These are phyloP conservation scores for Hofmannophila pseudospretella DNA, from an alignment of 2,888 invertebrate genomes.

Conservation along the genomic window DNA sequence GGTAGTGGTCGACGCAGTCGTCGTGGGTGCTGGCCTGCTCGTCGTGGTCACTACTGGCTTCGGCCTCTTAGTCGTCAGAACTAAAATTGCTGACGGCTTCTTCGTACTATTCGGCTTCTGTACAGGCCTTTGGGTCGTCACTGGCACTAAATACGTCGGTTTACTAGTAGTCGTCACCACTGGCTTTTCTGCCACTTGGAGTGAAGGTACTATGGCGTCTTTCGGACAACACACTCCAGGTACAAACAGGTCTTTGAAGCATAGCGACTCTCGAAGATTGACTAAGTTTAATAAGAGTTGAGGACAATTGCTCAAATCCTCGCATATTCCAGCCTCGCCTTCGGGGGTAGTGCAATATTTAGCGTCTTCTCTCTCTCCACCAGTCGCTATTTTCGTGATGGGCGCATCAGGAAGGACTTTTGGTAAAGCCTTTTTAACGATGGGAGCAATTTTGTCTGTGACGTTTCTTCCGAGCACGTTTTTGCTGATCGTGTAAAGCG, in stretches of 20 bases:
- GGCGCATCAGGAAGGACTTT: slow-evolving; percentile 64
- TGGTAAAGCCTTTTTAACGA: slow-evolving; percentile 73
- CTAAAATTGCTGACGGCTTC: slow-evolving; percentile 28
- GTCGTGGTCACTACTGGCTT: slow-evolving; percentile 36
- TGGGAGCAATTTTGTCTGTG: slow-evolving; percentile 87
- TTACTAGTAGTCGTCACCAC: slow-evolving; percentile 53
- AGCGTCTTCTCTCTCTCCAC: slow-evolving; percentile 71
- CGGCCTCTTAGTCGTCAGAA: slow-evolving; percentile 23
- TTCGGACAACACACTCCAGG: slow-evolving; percentile 95
- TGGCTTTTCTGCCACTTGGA: slow-evolving; percentile 47
- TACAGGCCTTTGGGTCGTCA: slow-evolving; percentile 55
- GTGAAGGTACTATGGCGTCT: slow-evolving; percentile 52
- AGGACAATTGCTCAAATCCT: slow-evolving; percentile 93
- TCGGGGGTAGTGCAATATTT: slow-evolving; percentile 89
- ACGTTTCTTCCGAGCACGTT: slow-evolving; percentile 86
- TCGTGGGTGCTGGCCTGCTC: slow-evolving; percentile 33
- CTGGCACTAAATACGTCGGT: slow-evolving; percentile 61
- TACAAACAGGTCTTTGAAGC: slow-evolving; percentile 93
- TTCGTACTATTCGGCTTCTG: slow-evolving; percentile 43
- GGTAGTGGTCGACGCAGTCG: slow-evolving; percentile 40
- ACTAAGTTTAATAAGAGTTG: slow-evolving; percentile 88
- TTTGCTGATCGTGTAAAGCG: slow-evolving; percentile 88
- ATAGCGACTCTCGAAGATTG: slow-evolving; percentile 89
- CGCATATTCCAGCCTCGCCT: slow-evolving; percentile 87
- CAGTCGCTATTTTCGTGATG: slow-evolving; percentile 60